Evolutionary conservation across 2,888 invertebrate species (phyloP).

Genomic region (Temnothorax ravouxi): DNA sequence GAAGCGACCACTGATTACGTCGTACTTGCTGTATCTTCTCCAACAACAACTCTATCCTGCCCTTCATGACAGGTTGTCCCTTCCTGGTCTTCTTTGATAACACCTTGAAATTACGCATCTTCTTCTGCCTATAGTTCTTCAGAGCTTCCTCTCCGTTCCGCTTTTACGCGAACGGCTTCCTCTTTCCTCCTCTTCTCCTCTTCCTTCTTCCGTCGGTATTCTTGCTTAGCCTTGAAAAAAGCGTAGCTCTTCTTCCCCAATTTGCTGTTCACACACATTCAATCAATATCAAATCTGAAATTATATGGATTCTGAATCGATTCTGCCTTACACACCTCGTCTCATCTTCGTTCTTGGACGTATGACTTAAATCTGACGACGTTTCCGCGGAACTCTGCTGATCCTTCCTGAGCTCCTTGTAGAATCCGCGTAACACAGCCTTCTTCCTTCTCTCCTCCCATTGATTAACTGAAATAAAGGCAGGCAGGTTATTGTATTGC

Average conservation of each 20-base stretch:
- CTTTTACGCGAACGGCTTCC: conserved; percentile 87
- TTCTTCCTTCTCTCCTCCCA: conserved; percentile 90
- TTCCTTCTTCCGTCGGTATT: conserved; percentile 87
- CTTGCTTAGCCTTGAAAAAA: conserved; percentile 88
- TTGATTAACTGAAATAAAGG: conserved; percentile 87
- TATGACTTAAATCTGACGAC: neutral
- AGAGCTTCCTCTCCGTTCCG: conserved; percentile 89
- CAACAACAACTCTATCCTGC: conserved; percentile 91
- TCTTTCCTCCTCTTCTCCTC: conserved; percentile 88
- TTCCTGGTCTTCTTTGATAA: conserved; percentile 92
- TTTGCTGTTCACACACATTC: conserved; percentile 48
- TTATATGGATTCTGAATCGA: neutral
- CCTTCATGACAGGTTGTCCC: conserved; percentile 95
- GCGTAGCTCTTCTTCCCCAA: conserved; percentile 81
- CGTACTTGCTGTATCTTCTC: conserved; percentile 90
- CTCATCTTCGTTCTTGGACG: conserved; percentile 68
- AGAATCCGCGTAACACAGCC: conserved; percentile 87
- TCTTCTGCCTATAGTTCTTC: conserved; percentile 90
- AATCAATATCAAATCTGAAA: neutral
- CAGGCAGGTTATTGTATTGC: conserved; percentile 37
- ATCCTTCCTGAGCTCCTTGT: conserved; percentile 88
- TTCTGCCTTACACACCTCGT: conserved; percentile 22
- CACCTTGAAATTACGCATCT: conserved; percentile 90
- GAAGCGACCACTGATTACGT: neutral
- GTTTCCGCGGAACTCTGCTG: conserved; percentile 70